A percentile compares a stretch with the other conserved stretches of the same genome.
Conservation (phyloP, 2,797 vertebrate genomes). For the Esox masquinongy region DNA sequence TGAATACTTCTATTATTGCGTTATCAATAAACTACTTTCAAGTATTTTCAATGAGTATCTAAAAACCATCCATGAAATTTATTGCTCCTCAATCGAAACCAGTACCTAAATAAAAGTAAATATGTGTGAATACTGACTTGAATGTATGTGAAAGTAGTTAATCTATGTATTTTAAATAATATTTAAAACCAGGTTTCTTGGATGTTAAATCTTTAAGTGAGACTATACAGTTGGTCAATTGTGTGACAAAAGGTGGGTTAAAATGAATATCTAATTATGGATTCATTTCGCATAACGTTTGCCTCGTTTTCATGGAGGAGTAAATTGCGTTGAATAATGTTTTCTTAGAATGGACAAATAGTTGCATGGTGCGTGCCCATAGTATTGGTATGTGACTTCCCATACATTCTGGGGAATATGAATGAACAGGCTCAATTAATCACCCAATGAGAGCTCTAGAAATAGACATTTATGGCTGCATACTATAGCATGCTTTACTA, state of each 20-base stretch:
- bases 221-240: background rate
- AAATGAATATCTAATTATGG: background rate
- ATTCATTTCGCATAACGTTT: background rate
- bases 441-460: conserved; percentile 34
- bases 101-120: too few relatives aligned
- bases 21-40: too few relatives aligned
- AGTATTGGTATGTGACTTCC: background rate
- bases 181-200: too few relatives aligned
- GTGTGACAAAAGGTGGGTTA: background rate
- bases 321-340: background rate
- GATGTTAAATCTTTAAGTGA: too few relatives aligned
- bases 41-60: too few relatives aligned
- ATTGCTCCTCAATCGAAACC: too few relatives aligned
- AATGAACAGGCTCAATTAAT: conserved; percentile 37
- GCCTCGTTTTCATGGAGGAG: background rate
- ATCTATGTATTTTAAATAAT: too few relatives aligned
- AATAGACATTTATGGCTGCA: conserved; percentile 41
- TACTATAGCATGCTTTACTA: conserved; percentile 14
- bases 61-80: too few relatives aligned
- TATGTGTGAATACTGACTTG: too few relatives aligned
- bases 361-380: background rate
- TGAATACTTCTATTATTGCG: too few relatives aligned
- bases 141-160: too few relatives aligned
- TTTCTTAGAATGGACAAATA: background rate
- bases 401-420: conserved; percentile 18